Base-by-base conservation (phyloP, 2,113 vertebrate genomes). In the Acanthochromis polyacanthus region DNA sequence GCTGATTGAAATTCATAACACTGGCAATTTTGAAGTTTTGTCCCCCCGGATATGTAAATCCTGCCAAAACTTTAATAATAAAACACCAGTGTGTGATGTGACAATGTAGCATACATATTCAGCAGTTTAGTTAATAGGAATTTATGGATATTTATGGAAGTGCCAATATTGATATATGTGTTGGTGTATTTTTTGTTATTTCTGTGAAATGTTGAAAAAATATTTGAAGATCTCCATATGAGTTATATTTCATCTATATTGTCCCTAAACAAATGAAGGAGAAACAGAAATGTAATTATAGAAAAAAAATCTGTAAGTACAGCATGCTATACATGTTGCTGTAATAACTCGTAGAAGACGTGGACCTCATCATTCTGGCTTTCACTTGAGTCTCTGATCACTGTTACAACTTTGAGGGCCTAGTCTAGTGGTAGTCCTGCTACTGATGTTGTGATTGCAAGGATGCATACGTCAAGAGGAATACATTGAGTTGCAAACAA, bases 1-100 rank as follows among this genome's bases (percentile, higher is more conserved):
- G 30, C 36, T n/a, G n/a, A 76, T 57, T 82, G 14, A 80, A 82
- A 86, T 78, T 86, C 80, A 53, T 6, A 48, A 23, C 19, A 56
- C 28, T 48, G 19, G 1, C 10, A 48, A 9, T 63, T 63, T 53
- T 52, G 11, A 73, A 40, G 17, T 50, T 78, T 69, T 20, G 2
- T 28, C 75, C 74, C 28, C 2, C 15, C 40, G 63, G 64, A 61
- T 65, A 72, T 71, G 72, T 12, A 62, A 76, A 81, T 22, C 14
- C 59, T 43, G 40, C 2, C 48, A 53, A 16, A 57, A 43, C 15
- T 45, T 75, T 56, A 45, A 50, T 75, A 23, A 75, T 19, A 46
- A 36, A 56, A 17, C 11, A n/a, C 15, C 20, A 25, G 1, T 60
- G 22, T 15, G 52, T 12, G 19, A 8, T 25, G 36, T 59, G 17